phyloP scores from a whole-genome alignment of 2,113 vertebrate genomes.

The Ceyx melanurus region DNA sequence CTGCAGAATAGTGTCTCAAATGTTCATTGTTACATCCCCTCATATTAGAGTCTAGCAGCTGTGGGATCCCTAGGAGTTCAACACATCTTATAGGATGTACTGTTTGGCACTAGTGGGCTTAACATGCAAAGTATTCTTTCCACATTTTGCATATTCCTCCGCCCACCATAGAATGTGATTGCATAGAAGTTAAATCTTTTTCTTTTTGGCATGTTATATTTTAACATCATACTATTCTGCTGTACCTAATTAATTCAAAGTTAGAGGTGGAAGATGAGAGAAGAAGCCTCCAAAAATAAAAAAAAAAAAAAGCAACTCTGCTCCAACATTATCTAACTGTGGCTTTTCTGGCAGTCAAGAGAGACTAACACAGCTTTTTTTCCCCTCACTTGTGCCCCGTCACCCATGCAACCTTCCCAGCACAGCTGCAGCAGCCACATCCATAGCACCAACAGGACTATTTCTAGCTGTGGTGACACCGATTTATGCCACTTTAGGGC shows the following conservation, averaged over 20 bases:
- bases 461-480: not conserved
- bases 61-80: not conserved
- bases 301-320: not conserved
- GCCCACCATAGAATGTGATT: not conserved
- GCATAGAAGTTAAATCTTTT: not conserved
- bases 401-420: not conserved
- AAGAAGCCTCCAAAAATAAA: not conserved
- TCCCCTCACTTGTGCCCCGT: not conserved
- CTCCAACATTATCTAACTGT: not conserved
- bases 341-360: not conserved
- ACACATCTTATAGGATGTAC: not conserved
- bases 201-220: not conserved
- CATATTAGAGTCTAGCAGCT: not conserved
- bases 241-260: not conserved
- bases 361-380: not conserved
- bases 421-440: not conserved
- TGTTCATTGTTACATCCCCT: not conserved
- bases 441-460: not conserved
- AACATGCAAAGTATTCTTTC: not conserved
- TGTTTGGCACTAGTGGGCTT: not conserved
- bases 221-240: not conserved
- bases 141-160: not conserved
- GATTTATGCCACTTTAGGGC: not conserved
- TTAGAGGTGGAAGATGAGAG: not conserved
- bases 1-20: not conserved